Evolutionary conservation across 2,797 vertebrate genomes (phyloP), one percentile per base, ranked within the genome.

Genomic region (Podarcis lilfordi): DNA sequence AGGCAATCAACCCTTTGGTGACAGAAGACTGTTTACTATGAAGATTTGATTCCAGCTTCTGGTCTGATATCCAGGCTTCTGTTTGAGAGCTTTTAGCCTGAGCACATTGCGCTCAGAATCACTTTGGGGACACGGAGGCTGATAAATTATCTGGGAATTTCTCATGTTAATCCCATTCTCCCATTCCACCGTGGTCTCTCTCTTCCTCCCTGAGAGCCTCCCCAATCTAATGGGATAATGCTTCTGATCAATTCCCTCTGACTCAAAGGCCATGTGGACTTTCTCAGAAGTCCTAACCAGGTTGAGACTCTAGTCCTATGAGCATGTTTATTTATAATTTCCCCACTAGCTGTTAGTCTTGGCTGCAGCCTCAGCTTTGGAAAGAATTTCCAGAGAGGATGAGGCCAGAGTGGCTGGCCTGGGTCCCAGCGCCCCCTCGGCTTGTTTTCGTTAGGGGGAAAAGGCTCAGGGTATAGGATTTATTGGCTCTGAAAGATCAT

Each of bases 111-210:
- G 32, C 72, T 75, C 78, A 59, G 81, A 61, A 81, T 85, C 71
- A 40, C 71, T 89, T 81, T 45, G 32, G 78, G 76, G 71, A 85
- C 86, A 25, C 15, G 35, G 66, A 37, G 9, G 43, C 78, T 89
- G 88, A 85, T 85, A 81, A 75, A 89, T 85, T 89, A 89, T 85
- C 88, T 85, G 59, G 59, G 83, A 85, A 85, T 89, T 89, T 80
- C 83, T 85, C 77, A 76, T 81, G 83, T 66, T 85, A 81, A 89
- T 74, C 66, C 83, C 88, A 76, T 61, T 81, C 79, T 76, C 55
- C 71, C 83, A 76, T 89, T 85, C 83, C 79, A 64, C 75, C 21
- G 2, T 81, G 78, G 55, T 75, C 83, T 66, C 55, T 55, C 17
- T 81, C 6, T 85, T 85, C 76, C 82, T 88, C 87, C 75, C 29